Evolutionary conservation across 1,140 invertebrate species (phyloP), one percentile per base, ranked within the genome.

Genomic region (Brachionus angularis): DNA sequence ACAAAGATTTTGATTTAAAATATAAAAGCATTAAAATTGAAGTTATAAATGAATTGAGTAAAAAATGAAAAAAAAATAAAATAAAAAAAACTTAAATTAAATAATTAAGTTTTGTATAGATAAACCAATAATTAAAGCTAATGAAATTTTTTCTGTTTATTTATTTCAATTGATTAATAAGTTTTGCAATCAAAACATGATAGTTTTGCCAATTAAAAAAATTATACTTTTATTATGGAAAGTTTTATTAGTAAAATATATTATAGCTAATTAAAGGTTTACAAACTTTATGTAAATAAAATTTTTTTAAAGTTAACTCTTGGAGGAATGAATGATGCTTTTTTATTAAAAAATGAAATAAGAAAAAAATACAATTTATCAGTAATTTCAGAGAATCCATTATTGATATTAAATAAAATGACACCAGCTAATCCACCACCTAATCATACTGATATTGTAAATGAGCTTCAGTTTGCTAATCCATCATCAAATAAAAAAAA

Each of bases 171-270:
- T 67, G 10, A 36, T 67, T 1, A 67, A 67, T 27, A 67, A 67
- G 47, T 67, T 67, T 36, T 67, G 62, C 23, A 67, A 67, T 47
- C 62, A 67, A 33, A 58, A 52, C 14, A 27, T 34, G 25, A 50
- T 69, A 8, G 14, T n/a, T 61, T 96, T 95, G 84, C 94, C 94
- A 14, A 96, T 97, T 86, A 96, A 95, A 79, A 98, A 98, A 84
- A 90, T 97, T 61, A 82, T 98, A 27, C 81, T 98, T n/a, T 80
- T 98, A 1, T 78, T 98, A 12, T 98, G 95, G 95, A 98, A 98
- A 84, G 86, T 93, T 2, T 86, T 96, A 47, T 82, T 98, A 55
- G 81, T 84, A 74, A 76, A 75, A 73, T 49, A 18, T 14, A 42
- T n/a, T 8, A 14, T 10, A 12, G 1, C 10, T 27, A 29, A 16